phyloP scores from a whole-genome alignment of 2,888 invertebrate genomes.

The Lasius fuliginosus region DNA sequence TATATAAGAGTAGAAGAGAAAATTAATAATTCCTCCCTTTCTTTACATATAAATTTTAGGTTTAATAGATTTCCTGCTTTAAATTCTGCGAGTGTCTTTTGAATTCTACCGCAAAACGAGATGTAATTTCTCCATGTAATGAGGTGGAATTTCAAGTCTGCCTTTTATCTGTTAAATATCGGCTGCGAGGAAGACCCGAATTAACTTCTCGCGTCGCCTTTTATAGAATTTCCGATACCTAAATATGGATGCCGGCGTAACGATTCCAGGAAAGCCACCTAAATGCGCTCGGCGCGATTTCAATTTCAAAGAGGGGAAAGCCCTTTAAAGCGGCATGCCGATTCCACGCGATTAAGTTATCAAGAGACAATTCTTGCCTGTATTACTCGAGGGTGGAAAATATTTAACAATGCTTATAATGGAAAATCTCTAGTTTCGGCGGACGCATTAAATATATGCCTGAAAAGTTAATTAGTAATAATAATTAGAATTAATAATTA shows the following conservation, averaged over 20 bases:
- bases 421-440: background rate
- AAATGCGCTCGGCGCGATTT: conserved; percentile 53
- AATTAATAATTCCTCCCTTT: background rate
- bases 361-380: conserved; percentile 52
- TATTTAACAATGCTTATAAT: background rate
- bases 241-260: conserved; percentile 54
- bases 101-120: background rate
- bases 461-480: background rate
- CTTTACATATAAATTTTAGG: background rate
- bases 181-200: conserved; percentile 38
- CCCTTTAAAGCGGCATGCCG: conserved; percentile 48
- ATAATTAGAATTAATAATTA: conserved; percentile 12
- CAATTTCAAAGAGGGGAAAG: conserved; percentile 53
- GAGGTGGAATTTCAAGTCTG: conserved; percentile 15
- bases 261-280: conserved; percentile 43
- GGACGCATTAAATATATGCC: no score
- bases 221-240: conserved; percentile 59
- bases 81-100: conserved; percentile 9
- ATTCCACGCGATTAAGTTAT: conserved; percentile 56
- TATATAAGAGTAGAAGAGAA: background rate
- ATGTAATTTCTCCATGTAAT: conserved; percentile 17
- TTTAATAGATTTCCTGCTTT: background rate
- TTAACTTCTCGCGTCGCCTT: conserved; percentile 51
- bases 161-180: conserved; percentile 45
- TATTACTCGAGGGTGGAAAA: conserved; percentile 18